Conservation (phyloP, 2,113 vertebrate species). For the Ptilorrhoa leucosticta region DNA sequence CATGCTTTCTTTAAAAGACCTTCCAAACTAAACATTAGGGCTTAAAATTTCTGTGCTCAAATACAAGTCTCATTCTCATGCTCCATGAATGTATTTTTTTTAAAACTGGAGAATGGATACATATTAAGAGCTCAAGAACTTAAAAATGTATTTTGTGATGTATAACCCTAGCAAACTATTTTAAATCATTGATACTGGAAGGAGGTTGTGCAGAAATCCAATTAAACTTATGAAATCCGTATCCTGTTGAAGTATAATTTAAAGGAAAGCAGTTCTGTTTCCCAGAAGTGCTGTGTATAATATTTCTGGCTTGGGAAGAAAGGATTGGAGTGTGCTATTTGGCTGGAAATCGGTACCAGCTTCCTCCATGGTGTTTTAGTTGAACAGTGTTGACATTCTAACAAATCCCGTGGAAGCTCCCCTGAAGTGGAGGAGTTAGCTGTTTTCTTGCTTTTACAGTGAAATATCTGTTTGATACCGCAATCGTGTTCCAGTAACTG, state of each 20-base stretch:
- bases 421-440: conserved; percentile 72
- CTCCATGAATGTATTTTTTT: conserved; percentile 30
- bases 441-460: conserved; percentile 71
- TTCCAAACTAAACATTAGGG: conserved; percentile 48
- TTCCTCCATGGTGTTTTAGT: conserved; percentile 79
- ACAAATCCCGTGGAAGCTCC: conserved; percentile 78
- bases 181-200: conserved; percentile 74
- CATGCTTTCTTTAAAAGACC: conserved; percentile 21
- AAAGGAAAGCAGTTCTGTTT: conserved; percentile 80
- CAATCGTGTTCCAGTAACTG: conserved; percentile 53
- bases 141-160: conserved; percentile 56
- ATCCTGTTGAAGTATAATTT: conserved; percentile 78
- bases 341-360: conserved; percentile 76
- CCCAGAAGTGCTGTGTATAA: conserved; percentile 77
- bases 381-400: conserved; percentile 81
- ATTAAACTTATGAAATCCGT: conserved; percentile 77
- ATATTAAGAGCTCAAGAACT: conserved; percentile 61
- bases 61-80: conserved; percentile 44
- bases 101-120: conserved; percentile 48
- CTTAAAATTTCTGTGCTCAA: conserved; percentile 28
- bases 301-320: conserved; percentile 82
- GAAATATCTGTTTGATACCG: conserved; percentile 64
- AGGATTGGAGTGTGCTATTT: conserved; percentile 68
- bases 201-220: conserved; percentile 75
- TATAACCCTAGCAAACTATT: conserved; percentile 72